Evolutionary conservation across 1,140 invertebrate genomes (phyloP), one percentile per base, ranked within the genome.

Genomic region (Ectropis grisescens): DNA sequence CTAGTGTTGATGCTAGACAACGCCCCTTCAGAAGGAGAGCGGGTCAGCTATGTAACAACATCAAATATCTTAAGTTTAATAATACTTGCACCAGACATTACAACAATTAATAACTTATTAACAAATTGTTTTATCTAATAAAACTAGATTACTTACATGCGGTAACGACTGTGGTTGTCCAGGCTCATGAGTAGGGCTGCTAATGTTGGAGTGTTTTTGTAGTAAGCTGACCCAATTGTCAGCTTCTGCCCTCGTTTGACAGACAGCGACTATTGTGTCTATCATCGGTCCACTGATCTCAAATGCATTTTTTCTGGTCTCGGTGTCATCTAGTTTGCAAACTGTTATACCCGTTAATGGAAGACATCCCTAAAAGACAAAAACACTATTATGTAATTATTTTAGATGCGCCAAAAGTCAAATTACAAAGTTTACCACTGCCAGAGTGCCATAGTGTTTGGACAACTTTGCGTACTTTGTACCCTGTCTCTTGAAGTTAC

Each of bases 251-350:
- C 86, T 89, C 1, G 90, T 93, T 55, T 91, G 89, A 67, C 95
- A 98, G 4, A 93, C 84, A 2, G 95, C 94, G 3, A 92, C 84
- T 47, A 97, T 93, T 40, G 88, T 91, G 47, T 97, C 95, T 47
- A 97, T 96, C 85, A 96, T 90, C 10, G 92, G 90, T 32, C 94
- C 94, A 89, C 85, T 91, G 53, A 98, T 95, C 87, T 97, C 94
- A 85, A 97, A 96, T 50, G 93, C 92, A 84, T 96, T 91, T 78
- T 93, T 93, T 53, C 88, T 86, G 16, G 87, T 87, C 31, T 95
- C 93, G 2, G 85, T 88, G 58, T 95, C 90, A 47, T 95, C 93
- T 43, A 93, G 69, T 52, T 89, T 86, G 42, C 84, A 89, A 1
- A 96, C 89, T 33, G 84, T 87, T 45, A 97, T 91, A 37, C 93